Evolutionary conservation across 2,797 vertebrate genomes (phyloP), one percentile per base, ranked within the genome.

Genomic region (Pelobates cultripes): DNA sequence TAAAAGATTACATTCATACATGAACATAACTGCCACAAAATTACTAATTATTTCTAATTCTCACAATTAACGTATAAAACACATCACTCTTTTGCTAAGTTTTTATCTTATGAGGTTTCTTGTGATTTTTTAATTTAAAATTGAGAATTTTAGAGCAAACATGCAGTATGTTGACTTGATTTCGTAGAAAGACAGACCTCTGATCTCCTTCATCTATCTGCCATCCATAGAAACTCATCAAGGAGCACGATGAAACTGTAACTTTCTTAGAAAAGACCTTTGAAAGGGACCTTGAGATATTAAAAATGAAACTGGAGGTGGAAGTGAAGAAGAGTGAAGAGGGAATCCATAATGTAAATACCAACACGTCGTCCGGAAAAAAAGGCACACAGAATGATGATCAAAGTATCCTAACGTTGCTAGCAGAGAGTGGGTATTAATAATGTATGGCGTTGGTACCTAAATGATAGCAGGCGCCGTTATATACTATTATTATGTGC

Each of bases 361-460:
- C 3, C 7, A 14, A 17, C 10, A 42, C 13, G 3, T 0, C 69
- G 4, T 43, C 17, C 3, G 43, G 17, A 14, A 64, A 61, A 40
- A 43, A 5, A 6, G 8, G 51, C 14, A 6, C 41, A 47, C 44
- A 71, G n/a, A 75, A 71, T 41, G 66, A 42, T 1, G 72, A 88
- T 0, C 85, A 84, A 42, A 79, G 70, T 53, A 70, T 89, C 41
- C 41, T 84, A 2, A 3, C 17, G 0, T 79, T 88, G 79, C 61
- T 90, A 14, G 73, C 80, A 7, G 7, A 86, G 6, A 79, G 89
- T 90, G 75, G 60, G 87, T 61, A 75, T 70, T 63, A 15, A 43
- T 44, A 28, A 43, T 63, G 17, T 70, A 73, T n/a, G 28, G 28
- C 2, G 28, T 28, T 28, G 1, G 28, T 28, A 28, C 28, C 28